Percentiles rank a stretch among this genome's conserved stretches.
Evolutionary conservation across 1,140 invertebrate genomes (phyloP).

Genomic region (Maniola jurtina): DNA sequence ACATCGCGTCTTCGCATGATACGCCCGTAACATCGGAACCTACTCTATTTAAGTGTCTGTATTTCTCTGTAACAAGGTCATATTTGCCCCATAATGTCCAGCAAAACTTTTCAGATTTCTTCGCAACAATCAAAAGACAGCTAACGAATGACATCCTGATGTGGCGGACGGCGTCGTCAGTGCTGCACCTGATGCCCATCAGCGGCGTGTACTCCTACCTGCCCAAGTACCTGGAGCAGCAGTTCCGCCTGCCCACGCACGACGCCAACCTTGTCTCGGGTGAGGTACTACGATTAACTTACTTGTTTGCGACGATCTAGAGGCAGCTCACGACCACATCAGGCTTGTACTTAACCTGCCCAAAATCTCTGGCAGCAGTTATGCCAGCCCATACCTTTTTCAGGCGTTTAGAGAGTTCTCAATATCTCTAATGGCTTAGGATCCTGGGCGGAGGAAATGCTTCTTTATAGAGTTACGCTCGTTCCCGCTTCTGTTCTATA

Average conservation of each 20-base stretch:
- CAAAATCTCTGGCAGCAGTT: no score
- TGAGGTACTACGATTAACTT: constrained; percentile 73
- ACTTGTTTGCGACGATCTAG: neutral
- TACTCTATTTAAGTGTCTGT: no score
- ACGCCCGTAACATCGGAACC: no score
- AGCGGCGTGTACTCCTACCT: constrained; percentile 95
- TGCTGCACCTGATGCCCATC: constrained; percentile 93
- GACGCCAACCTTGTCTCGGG: constrained; percentile 95
- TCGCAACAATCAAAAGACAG: constrained; percentile 90
- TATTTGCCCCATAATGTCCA: neutral
- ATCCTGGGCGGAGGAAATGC: no score
- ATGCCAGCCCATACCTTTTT: no score
- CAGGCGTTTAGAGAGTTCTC: no score
- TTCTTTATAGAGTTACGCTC: no score
- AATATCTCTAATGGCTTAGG: no score
- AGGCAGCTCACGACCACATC: constrained; percentile 68
- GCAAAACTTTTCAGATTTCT: constrained; percentile 84
- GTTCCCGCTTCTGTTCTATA: no score
- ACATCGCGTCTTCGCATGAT: no score
- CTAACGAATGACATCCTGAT: constrained; percentile 94
- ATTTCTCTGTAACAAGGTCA: neutral
- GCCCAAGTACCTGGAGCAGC: constrained; percentile 95
- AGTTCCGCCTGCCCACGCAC: constrained; percentile 92
- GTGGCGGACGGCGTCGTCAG: constrained; percentile 92
- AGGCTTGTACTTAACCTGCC: constrained; percentile 86